Evolutionary conservation across 2,113 vertebrate species (phyloP).

Genomic region (Abramis brama): DNA sequence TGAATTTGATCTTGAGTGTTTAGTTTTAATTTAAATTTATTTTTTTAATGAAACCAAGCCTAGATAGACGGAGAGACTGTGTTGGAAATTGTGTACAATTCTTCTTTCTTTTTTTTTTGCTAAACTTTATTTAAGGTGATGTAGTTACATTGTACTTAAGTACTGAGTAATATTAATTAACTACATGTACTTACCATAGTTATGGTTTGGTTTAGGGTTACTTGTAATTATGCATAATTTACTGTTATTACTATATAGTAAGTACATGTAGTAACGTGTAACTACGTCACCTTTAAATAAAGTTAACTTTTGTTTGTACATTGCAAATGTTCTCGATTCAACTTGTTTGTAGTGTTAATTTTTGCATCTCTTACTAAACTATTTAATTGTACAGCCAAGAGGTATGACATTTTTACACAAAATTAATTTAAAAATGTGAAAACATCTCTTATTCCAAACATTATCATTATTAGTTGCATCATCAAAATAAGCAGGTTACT

Average conservation of each 20-base stretch:
- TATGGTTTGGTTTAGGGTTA: too few species aligned
- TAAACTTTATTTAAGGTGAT: too few species aligned
- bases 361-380: background rate
- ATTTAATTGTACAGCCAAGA: background rate
- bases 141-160: too few species aligned
- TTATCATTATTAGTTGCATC: background rate
- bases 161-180: too few species aligned
- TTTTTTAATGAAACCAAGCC: background rate
- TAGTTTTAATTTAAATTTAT: background rate
- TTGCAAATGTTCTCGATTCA: background rate
- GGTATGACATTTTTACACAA: background rate
- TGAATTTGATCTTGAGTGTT: background rate
- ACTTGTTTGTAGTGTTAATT: background rate
- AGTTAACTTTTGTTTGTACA: background rate
- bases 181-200: too few species aligned
- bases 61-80: background rate
- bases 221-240: too few species aligned
- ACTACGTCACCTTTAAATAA: too few species aligned
- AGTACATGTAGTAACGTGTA: too few species aligned
- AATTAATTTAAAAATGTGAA: background rate
- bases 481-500: background rate
- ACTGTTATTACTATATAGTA: too few species aligned
- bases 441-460: background rate
- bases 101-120: too few species aligned
- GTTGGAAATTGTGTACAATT: background rate